These are phyloP conservation scores for Frieseomelitta varia DNA, from an alignment of 1,140 invertebrate species.

Conservation along the genomic window DNA sequence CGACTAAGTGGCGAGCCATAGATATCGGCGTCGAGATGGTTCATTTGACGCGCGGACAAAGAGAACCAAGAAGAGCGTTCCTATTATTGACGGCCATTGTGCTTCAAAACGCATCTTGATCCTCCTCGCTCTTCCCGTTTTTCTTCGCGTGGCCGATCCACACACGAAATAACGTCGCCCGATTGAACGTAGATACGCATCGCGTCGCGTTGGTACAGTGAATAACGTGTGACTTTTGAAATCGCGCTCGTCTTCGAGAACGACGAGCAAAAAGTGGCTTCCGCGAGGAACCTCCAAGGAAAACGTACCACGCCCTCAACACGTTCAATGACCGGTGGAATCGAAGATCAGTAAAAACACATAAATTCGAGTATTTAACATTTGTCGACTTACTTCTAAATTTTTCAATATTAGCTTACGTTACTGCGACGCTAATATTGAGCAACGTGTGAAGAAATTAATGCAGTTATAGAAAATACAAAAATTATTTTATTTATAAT, in stretches of 20 bases:
- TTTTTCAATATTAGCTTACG: too few relatives aligned
- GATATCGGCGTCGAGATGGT: constrained; percentile 40
- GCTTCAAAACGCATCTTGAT: constrained; percentile 34
- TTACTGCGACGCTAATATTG: too few relatives aligned
- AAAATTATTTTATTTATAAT: too few relatives aligned
- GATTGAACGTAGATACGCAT: neutral
- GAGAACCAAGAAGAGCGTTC: constrained; percentile 22
- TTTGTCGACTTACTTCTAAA: too few relatives aligned
- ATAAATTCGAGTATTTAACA: too few relatives aligned
- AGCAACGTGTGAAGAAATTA: too few relatives aligned
- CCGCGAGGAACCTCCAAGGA: neutral
- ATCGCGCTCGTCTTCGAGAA: constrained; percentile 7
- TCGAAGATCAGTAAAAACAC: too few relatives aligned
- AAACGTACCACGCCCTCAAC: neutral
- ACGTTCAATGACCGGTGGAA: too few relatives aligned
- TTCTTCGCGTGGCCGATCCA: neutral
- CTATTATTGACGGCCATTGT: constrained; percentile 48
- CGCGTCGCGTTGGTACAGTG: neutral
- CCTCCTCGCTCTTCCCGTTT: neutral
- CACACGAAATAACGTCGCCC: constrained; percentile 14
- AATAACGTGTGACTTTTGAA: neutral
- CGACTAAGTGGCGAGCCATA: constrained; percentile 39
- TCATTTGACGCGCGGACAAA: constrained; percentile 47
- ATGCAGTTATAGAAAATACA: too few relatives aligned
- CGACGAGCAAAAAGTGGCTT: too few relatives aligned